These are phyloP conservation scores for Callospermophilus lateralis DNA, from an alignment of 2,113 vertebrate species.

Conservation along the genomic window DNA sequence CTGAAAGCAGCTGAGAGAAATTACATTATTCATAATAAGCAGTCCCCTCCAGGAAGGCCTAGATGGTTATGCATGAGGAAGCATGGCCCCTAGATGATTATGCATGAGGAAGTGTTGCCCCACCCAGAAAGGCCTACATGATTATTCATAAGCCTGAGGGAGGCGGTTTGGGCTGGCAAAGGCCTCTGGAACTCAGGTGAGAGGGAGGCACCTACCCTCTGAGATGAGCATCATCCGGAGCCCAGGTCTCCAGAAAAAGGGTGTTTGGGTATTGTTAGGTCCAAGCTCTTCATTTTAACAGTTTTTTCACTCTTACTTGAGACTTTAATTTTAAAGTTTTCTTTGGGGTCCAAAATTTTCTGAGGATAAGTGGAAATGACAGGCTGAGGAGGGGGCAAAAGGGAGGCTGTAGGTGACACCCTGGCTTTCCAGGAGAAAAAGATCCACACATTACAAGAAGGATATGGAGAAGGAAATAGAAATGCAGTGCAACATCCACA, in stretches of 20 bases:
- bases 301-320: too few relatives aligned
- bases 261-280: neutral
- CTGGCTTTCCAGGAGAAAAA: too few relatives aligned
- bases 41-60: neutral
- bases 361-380: neutral
- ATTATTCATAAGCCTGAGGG: neutral
- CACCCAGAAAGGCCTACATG: too few relatives aligned
- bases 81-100: too few relatives aligned
- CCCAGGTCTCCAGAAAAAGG: fast-evolving
- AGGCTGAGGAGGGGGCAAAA: too few relatives aligned
- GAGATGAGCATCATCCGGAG: neutral
- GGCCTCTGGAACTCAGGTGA: neutral
- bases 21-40: neutral
- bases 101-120: too few relatives aligned
- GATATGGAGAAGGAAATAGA: too few relatives aligned
- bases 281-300: too few relatives aligned
- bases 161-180: neutral
- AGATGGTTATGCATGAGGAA: too few relatives aligned
- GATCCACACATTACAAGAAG: too few relatives aligned
- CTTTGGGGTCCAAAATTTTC: neutral
- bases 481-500: too few relatives aligned
- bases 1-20: fast-evolving
- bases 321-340: neutral
- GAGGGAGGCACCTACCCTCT: neutral
- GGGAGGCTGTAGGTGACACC: too few relatives aligned